Percentiles rank a stretch among this genome's conserved stretches.
phyloP scores from a whole-genome alignment of 2,797 vertebrate genomes.

The Enteromius thamalakanensis region DNA sequence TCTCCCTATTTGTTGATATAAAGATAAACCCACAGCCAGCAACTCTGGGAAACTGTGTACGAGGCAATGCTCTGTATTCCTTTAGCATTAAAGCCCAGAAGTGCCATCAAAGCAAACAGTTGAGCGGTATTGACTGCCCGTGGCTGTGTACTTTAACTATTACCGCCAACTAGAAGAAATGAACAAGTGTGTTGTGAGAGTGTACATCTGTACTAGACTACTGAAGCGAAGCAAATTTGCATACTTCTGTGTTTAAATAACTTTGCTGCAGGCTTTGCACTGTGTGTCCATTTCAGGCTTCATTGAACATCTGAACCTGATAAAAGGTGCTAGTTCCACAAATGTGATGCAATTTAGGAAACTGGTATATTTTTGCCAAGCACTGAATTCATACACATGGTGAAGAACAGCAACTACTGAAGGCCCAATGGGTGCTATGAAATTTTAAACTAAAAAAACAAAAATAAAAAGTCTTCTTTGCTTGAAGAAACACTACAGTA shows the following conservation, averaged over 20 bases:
- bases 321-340: constrained; percentile 54
- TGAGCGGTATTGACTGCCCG: constrained; percentile 32
- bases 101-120: constrained; percentile 32
- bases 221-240: constrained; percentile 55
- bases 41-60: neutral
- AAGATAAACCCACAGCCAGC: constrained; percentile 16
- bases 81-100: constrained; percentile 45
- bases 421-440: neutral
- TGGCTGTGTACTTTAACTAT: constrained; percentile 51
- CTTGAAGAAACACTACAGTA: neutral
- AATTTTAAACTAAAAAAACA: neutral
- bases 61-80: neutral
- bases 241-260: constrained; percentile 63
- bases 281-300: constrained; percentile 64
- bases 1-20: neutral
- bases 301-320: constrained; percentile 57
- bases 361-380: constrained; percentile 36
- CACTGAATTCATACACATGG: neutral
- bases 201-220: constrained; percentile 36
- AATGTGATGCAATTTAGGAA: constrained; percentile 58
- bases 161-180: constrained; percentile 48
- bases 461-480: neutral
- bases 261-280: constrained; percentile 44
- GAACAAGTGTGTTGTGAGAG: constrained; percentile 42
- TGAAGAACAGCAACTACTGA: too few species aligned